Evolutionary conservation across 2,113 vertebrate species (phyloP).

Genomic region (Bubo blakistoni): DNA sequence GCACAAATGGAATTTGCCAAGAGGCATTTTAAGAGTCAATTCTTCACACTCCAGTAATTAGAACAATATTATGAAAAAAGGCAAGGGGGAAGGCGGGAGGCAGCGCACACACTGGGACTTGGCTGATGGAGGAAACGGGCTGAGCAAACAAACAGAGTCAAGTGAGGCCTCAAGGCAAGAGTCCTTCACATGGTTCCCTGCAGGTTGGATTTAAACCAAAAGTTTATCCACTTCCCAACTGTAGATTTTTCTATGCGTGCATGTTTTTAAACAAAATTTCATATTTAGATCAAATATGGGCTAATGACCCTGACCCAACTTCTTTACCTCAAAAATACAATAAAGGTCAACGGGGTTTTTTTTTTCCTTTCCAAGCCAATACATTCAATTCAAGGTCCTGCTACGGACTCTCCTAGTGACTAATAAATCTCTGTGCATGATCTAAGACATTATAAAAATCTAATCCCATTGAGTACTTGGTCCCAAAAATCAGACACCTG

Average conservation of each 20-base stretch:
- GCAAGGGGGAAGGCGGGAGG: background rate
- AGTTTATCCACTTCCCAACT: background rate
- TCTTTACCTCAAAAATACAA: background rate
- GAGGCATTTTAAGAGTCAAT: conserved; percentile 46
- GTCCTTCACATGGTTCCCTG: background rate
- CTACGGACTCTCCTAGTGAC: background rate
- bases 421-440: background rate
- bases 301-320: background rate
- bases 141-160: conserved; percentile 22
- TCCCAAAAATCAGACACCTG: background rate
- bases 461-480: background rate
- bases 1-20: conserved; percentile 48
- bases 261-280: background rate
- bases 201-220: background rate
- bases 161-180: background rate
- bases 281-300: background rate
- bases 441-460: background rate
- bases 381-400: background rate
- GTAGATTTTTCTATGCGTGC: background rate
- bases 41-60: conserved; percentile 61
- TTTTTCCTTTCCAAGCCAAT: background rate
- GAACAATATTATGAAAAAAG: conserved; percentile 26
- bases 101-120: background rate
- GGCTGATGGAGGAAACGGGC: background rate
- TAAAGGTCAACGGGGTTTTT: background rate